These are phyloP conservation scores for Antheraea assamensis DNA, from an alignment of 2,888 invertebrate species.

Conservation along the genomic window DNA sequence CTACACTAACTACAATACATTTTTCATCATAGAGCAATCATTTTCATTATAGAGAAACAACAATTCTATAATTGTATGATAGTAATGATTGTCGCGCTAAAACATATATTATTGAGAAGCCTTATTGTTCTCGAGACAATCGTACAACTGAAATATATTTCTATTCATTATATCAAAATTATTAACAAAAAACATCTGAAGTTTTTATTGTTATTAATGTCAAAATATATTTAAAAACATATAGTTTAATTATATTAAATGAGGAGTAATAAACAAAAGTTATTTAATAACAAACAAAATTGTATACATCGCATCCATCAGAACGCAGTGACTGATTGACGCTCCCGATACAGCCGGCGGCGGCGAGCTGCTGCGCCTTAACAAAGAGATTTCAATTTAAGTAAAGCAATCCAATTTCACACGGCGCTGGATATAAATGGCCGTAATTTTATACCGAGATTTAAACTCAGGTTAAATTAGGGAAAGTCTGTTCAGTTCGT, in stretches of 20 bases:
- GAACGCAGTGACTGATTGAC: constrained; percentile 14
- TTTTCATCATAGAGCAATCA: too few relatives aligned
- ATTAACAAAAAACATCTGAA: neutral
- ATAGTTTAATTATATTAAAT: neutral
- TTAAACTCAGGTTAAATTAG: constrained; percentile 42
- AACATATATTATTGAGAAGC: neutral
- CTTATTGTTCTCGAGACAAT: neutral
- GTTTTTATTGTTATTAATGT: neutral
- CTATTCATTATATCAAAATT: neutral
- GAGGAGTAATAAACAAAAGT: neutral
- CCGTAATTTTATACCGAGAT: constrained; percentile 47
- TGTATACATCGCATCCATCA: constrained; percentile 13
- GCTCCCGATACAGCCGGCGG: neutral
- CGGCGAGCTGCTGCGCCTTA: constrained; percentile 27
- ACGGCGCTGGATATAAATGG: constrained; percentile 59
- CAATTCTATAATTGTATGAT: too few relatives aligned
- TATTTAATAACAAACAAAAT: constrained; percentile 7
- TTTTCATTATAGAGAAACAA: too few relatives aligned
- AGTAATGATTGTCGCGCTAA: too few relatives aligned
- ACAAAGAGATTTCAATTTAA: constrained; percentile 60
- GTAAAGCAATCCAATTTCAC: constrained; percentile 65
- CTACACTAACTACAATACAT: too few relatives aligned
- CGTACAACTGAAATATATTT: neutral
- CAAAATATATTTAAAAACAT: neutral
- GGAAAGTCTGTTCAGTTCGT: constrained; percentile 31